phyloP scores from a whole-genome alignment of 2,888 invertebrate species.

The Achlya flavicornis region DNA sequence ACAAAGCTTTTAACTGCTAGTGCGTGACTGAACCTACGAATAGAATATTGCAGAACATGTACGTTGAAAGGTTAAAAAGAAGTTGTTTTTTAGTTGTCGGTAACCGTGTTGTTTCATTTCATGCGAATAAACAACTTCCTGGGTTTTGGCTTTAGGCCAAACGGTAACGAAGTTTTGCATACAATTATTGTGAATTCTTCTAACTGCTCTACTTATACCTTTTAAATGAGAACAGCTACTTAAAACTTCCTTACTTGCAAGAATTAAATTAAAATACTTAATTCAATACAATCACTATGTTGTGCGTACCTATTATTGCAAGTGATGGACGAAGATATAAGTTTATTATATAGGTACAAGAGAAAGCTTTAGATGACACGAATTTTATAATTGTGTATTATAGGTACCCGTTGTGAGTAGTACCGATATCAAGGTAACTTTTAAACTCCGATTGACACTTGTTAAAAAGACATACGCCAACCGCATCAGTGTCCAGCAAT shows the following conservation, averaged over 20 bases:
- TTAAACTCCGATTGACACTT: no score
- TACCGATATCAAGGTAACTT: no score
- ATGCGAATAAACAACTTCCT: neutral
- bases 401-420: no score
- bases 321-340: no score
- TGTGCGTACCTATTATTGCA: no score
- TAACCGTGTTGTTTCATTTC: slow-evolving; percentile 1
- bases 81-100: slow-evolving; percentile 8
- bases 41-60: neutral
- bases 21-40: slow-evolving; percentile 6
- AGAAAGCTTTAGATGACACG: no score
- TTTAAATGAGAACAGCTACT: neutral
- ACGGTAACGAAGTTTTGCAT: slow-evolving; percentile 7
- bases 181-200: slow-evolving; percentile 1
- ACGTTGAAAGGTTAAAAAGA: slow-evolving; percentile 3
- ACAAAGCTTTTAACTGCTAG: slow-evolving; percentile 19
- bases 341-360: no score
- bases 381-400: no score
- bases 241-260: no score
- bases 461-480: neutral
- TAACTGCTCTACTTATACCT: neutral
- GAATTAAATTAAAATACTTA: neutral
- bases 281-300: no score
- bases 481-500: neutral
- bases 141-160: neutral